Evolutionary conservation across 2,888 invertebrate species (phyloP).

Genomic region (Chaetogeoica ovagalla): DNA sequence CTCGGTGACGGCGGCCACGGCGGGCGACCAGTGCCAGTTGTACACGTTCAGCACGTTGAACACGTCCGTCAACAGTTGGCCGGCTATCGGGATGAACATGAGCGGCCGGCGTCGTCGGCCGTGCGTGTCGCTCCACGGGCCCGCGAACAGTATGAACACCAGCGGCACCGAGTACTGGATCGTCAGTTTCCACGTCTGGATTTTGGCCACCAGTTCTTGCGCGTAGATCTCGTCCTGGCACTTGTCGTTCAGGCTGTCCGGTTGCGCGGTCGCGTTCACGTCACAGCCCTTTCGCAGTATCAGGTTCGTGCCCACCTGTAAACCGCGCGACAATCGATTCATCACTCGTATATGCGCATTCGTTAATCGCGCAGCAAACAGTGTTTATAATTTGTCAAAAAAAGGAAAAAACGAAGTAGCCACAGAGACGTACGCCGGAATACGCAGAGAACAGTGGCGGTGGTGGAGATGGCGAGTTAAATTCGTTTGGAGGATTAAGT

Average conservation of each 20-base stretch:
- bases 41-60: slow-evolving; percentile 55
- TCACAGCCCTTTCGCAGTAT: slow-evolving; percentile 54
- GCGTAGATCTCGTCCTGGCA: slow-evolving; percentile 53
- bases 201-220: slow-evolving; percentile 53
- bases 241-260: slow-evolving; percentile 16
- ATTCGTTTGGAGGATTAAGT: too few species aligned
- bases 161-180: slow-evolving; percentile 52
- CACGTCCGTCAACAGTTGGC: slow-evolving; percentile 55
- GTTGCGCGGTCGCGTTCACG: slow-evolving; percentile 27
- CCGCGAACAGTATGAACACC: slow-evolving; percentile 54
- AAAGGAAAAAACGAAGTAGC: too few species aligned
- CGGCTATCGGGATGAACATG: slow-evolving; percentile 53
- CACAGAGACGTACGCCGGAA: too few species aligned
- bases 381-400: too few species aligned
- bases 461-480: too few species aligned
- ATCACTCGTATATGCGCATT: too few species aligned
- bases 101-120: slow-evolving; percentile 54
- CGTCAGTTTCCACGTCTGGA: slow-evolving; percentile 54
- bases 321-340: too few species aligned
- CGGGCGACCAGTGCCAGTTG: slow-evolving; percentile 55
- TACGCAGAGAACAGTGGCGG: too few species aligned
- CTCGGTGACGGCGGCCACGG: slow-evolving; percentile 55
- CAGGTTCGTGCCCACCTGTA: slow-evolving; percentile 49
- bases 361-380: too few species aligned
- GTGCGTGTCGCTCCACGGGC: slow-evolving; percentile 55